phyloP scores from a whole-genome alignment of 2,797 vertebrate species.

The Enteromius thamalakanensis region DNA sequence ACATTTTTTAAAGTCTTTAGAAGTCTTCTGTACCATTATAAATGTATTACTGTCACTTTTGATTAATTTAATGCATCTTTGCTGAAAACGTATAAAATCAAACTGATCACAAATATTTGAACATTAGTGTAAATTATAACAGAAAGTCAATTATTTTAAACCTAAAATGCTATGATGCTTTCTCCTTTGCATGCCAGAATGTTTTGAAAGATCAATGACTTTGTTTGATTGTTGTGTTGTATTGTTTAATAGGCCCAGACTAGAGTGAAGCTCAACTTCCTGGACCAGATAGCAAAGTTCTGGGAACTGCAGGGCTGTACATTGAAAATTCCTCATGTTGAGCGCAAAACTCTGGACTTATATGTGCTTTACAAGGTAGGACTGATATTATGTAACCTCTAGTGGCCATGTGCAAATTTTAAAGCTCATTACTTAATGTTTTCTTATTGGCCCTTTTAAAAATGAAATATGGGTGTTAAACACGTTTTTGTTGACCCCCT shows the following conservation, averaged over 20 bases:
- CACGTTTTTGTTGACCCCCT: not conserved
- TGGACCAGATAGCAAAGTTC: slow-evolving; percentile 98
- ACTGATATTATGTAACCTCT: not conserved
- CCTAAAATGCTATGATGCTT: not conserved
- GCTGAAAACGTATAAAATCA: not conserved
- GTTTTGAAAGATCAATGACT: not conserved
- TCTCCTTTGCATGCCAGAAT: not conserved
- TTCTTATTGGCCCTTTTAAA: not conserved
- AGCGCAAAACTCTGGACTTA: slow-evolving; percentile 95
- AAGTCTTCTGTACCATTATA: not conserved
- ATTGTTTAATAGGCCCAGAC: slow-evolving; percentile 86
- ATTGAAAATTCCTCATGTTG: slow-evolving; percentile 96
- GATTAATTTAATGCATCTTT: not conserved
- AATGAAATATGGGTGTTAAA: not conserved
- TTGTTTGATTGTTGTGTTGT: not conserved
- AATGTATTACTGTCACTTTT: not conserved
- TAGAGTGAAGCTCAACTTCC: slow-evolving; percentile 96
- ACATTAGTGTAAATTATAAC: not conserved
- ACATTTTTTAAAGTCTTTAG: not conserved
- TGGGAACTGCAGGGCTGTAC: slow-evolving; percentile 98
- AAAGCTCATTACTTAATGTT: not conserved
- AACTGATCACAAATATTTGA: not conserved
- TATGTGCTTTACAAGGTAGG: slow-evolving; percentile 94
- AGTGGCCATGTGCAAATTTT: not conserved
- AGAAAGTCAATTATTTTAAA: not conserved